Evolutionary conservation across 2,888 invertebrate species (phyloP), one percentile per base, ranked within the genome.

Genomic region (Dioctria rufipes): DNA sequence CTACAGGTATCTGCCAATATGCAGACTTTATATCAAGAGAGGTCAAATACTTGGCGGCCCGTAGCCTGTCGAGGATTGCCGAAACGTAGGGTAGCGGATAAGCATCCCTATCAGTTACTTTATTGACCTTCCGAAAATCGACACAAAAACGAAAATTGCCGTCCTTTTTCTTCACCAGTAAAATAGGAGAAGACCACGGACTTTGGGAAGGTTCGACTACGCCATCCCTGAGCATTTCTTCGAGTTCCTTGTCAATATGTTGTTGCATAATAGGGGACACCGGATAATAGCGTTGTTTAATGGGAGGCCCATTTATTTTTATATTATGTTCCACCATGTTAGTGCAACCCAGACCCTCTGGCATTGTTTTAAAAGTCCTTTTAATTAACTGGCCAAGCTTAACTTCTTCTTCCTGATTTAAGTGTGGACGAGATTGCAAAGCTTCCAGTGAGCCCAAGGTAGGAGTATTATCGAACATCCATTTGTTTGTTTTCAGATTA

Each of bases 91-190:
- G 79, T 13, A 78, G 40, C 11, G 58, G 42, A 46, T 81, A 81
- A 3, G 66, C 39, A 49, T 81, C 78, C 65, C 81, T 84, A 84
- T 46, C 51, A 11, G 51, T 9, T 9, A 49, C 2, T 11, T 49
- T 49, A 49, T 49, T 49, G 2, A 85, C 73, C 25, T 81, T 75
- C 3, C 84, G 83, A 61, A 82, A 85, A 60, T 25, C 25, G 25
- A 25, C 25, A 25, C 25, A 25, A 25, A 25, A 25, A 25, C 25
- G 25, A 25, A 25, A 84, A 84, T 2, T 83, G 81, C 84, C 51
- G 11, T 49, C 11, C 2, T 49, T 49, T 11, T 49, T 49, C 51
- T 49, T 11, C 2, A 49, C 51, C 51, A 49, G 6, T 9, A 49
- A 9, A 49, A 49, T 49, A 6, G 51, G 25, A 25, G 51, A 49